Percentiles rank a stretch among this genome's conserved stretches.
phyloP scores from a whole-genome alignment of 1,140 invertebrate genomes.

The silkworm (Bombyx mori) region DNA sequence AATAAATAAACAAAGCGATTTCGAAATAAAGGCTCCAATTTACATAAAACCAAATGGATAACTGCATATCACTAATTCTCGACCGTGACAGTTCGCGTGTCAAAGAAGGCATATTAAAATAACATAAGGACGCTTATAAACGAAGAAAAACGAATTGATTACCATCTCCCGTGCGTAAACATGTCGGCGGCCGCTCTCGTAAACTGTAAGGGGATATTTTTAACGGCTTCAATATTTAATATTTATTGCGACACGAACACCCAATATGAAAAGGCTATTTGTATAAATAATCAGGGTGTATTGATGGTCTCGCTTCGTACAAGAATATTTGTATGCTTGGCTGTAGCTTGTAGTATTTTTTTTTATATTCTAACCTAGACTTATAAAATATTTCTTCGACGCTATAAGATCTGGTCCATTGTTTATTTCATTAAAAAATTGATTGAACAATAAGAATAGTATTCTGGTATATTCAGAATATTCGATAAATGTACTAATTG shows the following conservation, averaged over 20 bases:
- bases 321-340: neutral
- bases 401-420: too few species aligned
- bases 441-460: too few species aligned
- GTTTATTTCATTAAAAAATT: too few species aligned
- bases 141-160: constrained; percentile 59
- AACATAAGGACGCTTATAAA: constrained; percentile 31
- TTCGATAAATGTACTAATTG: too few species aligned
- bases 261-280: constrained; percentile 63
- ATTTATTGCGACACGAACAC: constrained; percentile 66
- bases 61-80: too few species aligned
- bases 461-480: too few species aligned
- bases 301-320: constrained; percentile 1
- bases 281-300: constrained; percentile 37
- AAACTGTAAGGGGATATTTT: constrained; percentile 69
- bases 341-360: neutral
- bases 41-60: too few species aligned
- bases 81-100: constrained; percentile 13
- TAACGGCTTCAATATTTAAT: constrained; percentile 67
- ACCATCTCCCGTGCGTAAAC: constrained; percentile 58
- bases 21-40: too few species aligned
- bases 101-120: constrained; percentile 17
- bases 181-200: constrained; percentile 56
- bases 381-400: too few species aligned
- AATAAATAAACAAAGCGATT: too few species aligned
- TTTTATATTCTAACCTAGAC: too few species aligned